Evolutionary conservation across 2,888 invertebrate genomes (phyloP).

Genomic region (Xylocampa areola): DNA sequence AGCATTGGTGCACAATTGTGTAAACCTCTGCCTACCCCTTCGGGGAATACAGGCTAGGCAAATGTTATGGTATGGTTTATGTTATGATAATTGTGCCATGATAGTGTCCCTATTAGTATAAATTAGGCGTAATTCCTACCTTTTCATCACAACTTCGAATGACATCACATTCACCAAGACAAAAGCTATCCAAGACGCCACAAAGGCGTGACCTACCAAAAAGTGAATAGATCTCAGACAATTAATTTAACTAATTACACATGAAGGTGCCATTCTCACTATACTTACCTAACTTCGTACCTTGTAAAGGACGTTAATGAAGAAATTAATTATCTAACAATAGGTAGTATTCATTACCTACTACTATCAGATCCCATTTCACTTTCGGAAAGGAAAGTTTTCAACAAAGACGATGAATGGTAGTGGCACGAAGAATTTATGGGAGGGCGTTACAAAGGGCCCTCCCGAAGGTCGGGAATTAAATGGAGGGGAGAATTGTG

Average conservation of each 20-base stretch:
- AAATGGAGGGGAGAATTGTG: slow-evolving; percentile 31
- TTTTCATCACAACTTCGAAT: slow-evolving; percentile 18
- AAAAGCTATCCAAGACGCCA: slow-evolving; percentile 25
- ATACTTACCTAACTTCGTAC: slow-evolving; percentile 19
- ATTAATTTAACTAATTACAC: slow-evolving; percentile 59
- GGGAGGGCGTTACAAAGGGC: slow-evolving; percentile 68
- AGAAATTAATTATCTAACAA: slow-evolving; percentile 85
- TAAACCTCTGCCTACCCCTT: too few species aligned
- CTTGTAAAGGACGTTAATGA: slow-evolving; percentile 78
- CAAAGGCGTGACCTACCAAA: slow-evolving; percentile 25
- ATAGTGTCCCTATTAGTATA: too few species aligned
- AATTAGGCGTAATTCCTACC: not conserved
- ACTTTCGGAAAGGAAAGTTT: slow-evolving; percentile 72
- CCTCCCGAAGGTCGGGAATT: slow-evolving; percentile 45
- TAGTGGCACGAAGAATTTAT: slow-evolving; percentile 72
- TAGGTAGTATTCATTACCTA: slow-evolving; percentile 78
- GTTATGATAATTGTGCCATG: too few species aligned
- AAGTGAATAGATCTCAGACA: slow-evolving; percentile 42
- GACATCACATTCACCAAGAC: slow-evolving; percentile 26
- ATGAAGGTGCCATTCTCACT: slow-evolving; percentile 55
- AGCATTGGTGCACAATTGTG: too few species aligned
- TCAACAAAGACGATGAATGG: slow-evolving; percentile 59
- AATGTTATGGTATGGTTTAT: too few species aligned
- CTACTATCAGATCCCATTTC: slow-evolving; percentile 71
- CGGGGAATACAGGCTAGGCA: too few species aligned